Base-by-base conservation (phyloP, 2,797 vertebrate genomes). In the Ctenochaetus hawaiiensis region DNA sequence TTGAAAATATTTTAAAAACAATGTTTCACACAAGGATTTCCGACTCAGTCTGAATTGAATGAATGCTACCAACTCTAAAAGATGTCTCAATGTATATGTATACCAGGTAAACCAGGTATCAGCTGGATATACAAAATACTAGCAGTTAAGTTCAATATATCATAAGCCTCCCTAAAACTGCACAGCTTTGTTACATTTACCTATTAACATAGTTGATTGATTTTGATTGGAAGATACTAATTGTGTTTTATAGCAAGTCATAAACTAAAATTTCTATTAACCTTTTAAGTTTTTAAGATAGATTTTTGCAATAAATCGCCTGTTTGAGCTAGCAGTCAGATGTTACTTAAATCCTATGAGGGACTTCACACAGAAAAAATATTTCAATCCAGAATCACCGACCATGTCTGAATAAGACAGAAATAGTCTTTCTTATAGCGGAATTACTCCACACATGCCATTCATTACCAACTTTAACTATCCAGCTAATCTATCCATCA, bases 391-490 rank as follows among this genome's bases (percentile, higher is more conserved):
- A 67, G 48, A 76, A 67, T 68, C 57, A 67, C 8, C 64, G 56
- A 71, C 49, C 57, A 39, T 41, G 22, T 78, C 30, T 53, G 37
- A 61, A 66, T 41, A 22, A 62, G 16, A 60, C 45, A 61, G 41
- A 58, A 70, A 72, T 49, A 59, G 52, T 65, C 6, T 57, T 62
- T 45, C 54, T 73, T 37, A 52, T 47, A 37, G 8, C 18, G 8
- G 48, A 47, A 67, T 58, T 57, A 22, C 26, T 72, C 68, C 67
- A 86, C 85, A 89, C 69, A 84, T 82, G 84, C 60, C 73, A 72
- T 67, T 77, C 45, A 81, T 86, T 82, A 81, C 63, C 34, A 69
- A 49, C 66, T 69, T 81, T 62, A 87, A 81, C 84, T 66, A 67
- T 63, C 54, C 77, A 77, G 63, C 79, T 78, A 79, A 87, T 86